Conservation (phyloP, 2,888 invertebrate genomes). For the Limulus polyphemus region DNA sequence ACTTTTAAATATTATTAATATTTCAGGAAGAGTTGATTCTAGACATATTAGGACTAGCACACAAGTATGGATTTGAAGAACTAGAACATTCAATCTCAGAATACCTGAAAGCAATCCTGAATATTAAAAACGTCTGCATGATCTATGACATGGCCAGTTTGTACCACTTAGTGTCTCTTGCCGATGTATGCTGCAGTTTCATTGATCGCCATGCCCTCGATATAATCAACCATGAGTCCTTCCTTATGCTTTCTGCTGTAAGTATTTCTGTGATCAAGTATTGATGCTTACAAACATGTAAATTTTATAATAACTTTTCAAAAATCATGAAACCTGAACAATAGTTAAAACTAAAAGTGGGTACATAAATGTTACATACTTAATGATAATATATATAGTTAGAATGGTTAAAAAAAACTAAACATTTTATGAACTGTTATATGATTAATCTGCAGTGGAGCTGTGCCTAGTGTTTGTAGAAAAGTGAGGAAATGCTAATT, state of each 20-base stretch:
- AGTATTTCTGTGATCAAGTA: slow-evolving; percentile 30
- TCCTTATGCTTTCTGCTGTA: slow-evolving; percentile 69
- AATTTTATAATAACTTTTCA: too few species aligned
- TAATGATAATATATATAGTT: too few species aligned
- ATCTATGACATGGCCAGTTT: slow-evolving; percentile 82
- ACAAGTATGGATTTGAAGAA: slow-evolving; percentile 89
- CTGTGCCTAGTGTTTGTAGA: too few species aligned
- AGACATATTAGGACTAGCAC: slow-evolving; percentile 67
- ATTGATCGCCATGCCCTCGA: slow-evolving; percentile 79
- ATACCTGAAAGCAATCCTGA: slow-evolving; percentile 75
- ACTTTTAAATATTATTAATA: too few species aligned
- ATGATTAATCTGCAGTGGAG: too few species aligned
- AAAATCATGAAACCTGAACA: too few species aligned
- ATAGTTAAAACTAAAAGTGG: too few species aligned
- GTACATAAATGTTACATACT: too few species aligned
- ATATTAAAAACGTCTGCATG: slow-evolving; percentile 79
- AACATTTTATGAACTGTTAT: too few species aligned
- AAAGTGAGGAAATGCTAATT: too few species aligned
- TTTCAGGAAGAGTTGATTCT: slow-evolving; percentile 40
- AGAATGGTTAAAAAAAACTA: too few species aligned
- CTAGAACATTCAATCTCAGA: slow-evolving; percentile 84
- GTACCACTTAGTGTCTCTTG: slow-evolving; percentile 48
- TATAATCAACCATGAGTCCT: slow-evolving; percentile 69
- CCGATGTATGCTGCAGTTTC: slow-evolving; percentile 70
- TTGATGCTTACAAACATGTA: too few species aligned